phyloP scores from a whole-genome alignment of 2,888 invertebrate species.

The Lasioglossum malachurum region DNA sequence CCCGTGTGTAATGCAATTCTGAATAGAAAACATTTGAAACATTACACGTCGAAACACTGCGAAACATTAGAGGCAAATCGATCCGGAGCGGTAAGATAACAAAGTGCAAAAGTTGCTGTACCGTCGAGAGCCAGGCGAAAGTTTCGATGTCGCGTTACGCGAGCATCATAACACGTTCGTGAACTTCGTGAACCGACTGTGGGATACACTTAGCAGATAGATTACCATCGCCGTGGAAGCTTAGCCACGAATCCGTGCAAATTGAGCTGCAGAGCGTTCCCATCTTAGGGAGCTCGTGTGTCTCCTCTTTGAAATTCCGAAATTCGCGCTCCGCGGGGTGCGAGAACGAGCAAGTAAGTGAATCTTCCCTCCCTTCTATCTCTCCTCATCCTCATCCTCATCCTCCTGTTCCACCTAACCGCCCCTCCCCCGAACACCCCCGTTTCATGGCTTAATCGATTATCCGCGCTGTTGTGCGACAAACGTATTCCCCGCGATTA shows the following conservation, averaged over 20 bases:
- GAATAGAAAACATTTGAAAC: background rate
- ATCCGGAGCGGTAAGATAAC: background rate
- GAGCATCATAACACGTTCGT: background rate
- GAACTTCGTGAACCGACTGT: constrained; percentile 12
- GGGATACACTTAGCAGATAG: constrained; percentile 46
- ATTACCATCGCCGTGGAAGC: constrained; percentile 54
- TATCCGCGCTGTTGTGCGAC: constrained; percentile 69
- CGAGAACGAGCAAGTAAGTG: constrained; percentile 65
- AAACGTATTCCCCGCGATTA: constrained; percentile 62
- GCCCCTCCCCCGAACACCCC: background rate
- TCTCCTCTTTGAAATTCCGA: constrained; percentile 65
- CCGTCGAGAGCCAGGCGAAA: background rate
- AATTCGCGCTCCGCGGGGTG: constrained; percentile 62
- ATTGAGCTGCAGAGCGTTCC: constrained; percentile 55
- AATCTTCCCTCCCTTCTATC: constrained; percentile 41
- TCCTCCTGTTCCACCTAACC: background rate
- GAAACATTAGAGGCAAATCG: background rate
- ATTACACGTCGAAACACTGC: background rate
- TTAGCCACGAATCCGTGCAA: constrained; percentile 64
- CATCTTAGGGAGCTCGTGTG: constrained; percentile 60
- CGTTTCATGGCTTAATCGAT: constrained; percentile 67
- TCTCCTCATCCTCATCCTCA: background rate
- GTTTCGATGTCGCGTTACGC: constrained; percentile 2
- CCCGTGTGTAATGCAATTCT: no score
- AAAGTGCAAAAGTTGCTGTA: background rate